Evolutionary conservation across 2,113 vertebrate genomes (phyloP).

Genomic region (Equus quagga): DNA sequence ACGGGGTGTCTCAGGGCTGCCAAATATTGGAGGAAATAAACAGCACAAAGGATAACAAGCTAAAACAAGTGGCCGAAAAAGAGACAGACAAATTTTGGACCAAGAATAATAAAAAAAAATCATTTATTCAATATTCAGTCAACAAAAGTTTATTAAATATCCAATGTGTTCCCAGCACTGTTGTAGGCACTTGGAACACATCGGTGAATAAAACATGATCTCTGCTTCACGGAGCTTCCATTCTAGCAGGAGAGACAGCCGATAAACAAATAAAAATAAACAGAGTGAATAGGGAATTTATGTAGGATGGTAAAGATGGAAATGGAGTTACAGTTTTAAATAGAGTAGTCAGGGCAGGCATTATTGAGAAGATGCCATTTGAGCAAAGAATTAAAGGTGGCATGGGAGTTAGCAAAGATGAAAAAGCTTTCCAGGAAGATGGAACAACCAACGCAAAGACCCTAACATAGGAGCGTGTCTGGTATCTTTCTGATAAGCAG

Average conservation of each 20-base stretch:
- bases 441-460: not conserved
- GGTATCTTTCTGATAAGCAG: not conserved
- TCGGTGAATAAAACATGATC: not conserved
- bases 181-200: not conserved
- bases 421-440: not conserved
- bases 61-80: not conserved
- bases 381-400: not conserved
- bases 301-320: not conserved
- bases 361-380: not conserved
- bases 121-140: not conserved
- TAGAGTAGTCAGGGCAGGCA: not conserved
- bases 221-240: not conserved
- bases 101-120: not conserved
- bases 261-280: not conserved
- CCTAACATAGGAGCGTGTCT: not conserved
- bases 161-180: not conserved
- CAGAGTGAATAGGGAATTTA: not conserved
- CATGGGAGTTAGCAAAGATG: not conserved
- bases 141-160: not conserved
- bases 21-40: not conserved
- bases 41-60: not conserved
- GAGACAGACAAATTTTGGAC: not conserved
- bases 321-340: not conserved
- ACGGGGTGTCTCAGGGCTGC: not conserved
- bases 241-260: not conserved